These are phyloP conservation scores for Leucophenga maculata DNA, from an alignment of 2,888 invertebrate species.

Conservation along the genomic window DNA sequence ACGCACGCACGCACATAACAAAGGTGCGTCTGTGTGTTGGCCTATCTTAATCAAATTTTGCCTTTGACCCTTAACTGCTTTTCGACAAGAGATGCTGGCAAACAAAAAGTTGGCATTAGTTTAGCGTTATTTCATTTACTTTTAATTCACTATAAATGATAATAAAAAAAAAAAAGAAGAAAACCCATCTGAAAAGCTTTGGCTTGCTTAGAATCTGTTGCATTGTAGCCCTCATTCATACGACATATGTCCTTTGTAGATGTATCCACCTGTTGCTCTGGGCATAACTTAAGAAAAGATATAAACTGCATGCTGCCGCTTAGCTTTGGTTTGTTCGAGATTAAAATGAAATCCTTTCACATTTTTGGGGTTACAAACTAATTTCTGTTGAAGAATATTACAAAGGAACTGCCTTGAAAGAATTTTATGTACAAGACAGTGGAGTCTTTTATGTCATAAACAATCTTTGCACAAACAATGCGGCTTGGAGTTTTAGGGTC, in stretches of 20 bases:
- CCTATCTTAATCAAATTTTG: slow-evolving; percentile 14
- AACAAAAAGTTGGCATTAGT: slow-evolving; percentile 30
- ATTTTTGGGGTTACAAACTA: slow-evolving; percentile 40
- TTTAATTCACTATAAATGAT: slow-evolving; percentile 49
- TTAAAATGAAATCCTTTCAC: slow-evolving; percentile 49
- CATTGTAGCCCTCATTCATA: background rate
- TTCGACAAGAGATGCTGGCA: background rate
- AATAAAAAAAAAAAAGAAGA: no score
- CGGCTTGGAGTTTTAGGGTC: no score
- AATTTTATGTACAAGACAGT: background rate
- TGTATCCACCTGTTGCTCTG: slow-evolving; percentile 52
- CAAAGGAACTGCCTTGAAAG: slow-evolving; percentile 28
- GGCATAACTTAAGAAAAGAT: background rate
- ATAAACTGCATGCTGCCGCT: slow-evolving; percentile 24
- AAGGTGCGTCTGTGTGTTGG: background rate
- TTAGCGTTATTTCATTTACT: slow-evolving; percentile 58
- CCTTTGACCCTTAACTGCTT: slow-evolving; percentile 7
- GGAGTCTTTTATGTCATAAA: no score
- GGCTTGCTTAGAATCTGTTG: no score
- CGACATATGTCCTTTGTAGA: slow-evolving; percentile 6
- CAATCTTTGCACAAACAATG: no score
- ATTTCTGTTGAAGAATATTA: slow-evolving; percentile 43
- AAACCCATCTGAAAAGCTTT: slow-evolving; percentile 1
- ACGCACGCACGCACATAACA: no score
- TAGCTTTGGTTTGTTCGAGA: slow-evolving; percentile 27